A percentile compares a stretch with the other conserved stretches of the same genome.
These are phyloP conservation scores for Tachysurus fulvidraco DNA, from an alignment of 2,113 vertebrate species.

Conservation along the genomic window DNA sequence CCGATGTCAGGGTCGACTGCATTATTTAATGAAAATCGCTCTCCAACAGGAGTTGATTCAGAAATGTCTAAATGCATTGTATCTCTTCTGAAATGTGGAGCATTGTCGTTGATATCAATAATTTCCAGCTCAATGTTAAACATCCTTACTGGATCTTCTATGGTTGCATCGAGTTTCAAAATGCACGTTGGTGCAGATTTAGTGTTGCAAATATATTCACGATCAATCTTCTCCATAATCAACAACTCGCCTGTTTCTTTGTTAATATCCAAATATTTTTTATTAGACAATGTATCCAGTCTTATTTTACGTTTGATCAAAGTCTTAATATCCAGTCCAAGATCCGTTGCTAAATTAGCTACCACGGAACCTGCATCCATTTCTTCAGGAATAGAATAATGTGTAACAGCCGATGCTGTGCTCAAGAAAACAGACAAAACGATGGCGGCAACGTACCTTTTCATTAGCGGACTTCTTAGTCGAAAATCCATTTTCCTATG, in stretches of 20 bases:
- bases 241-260: constrained; percentile 66
- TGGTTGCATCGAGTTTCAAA: constrained; percentile 70
- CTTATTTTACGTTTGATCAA: constrained; percentile 67
- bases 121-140: constrained; percentile 72
- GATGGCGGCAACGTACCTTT: neutral
- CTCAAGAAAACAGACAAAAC: neutral
- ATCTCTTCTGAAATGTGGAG: constrained; percentile 68
- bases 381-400: constrained; percentile 79
- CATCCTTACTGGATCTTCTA: constrained; percentile 70
- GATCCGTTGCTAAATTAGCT: constrained; percentile 77
- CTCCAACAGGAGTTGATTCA: constrained; percentile 50
- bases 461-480: neutral
- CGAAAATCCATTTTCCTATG: neutral
- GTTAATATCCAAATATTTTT: constrained; percentile 68
- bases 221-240: constrained; percentile 44
- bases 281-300: constrained; percentile 59
- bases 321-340: constrained; percentile 71
- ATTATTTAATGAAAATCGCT: constrained; percentile 67
- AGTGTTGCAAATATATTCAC: neutral
- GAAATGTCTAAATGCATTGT: constrained; percentile 69
- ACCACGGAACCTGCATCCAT: constrained; percentile 79
- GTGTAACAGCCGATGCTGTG: too few species aligned
- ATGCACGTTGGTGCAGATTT: constrained; percentile 58
- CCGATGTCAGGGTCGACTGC: constrained; percentile 68
- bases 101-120: constrained; percentile 68